Evolutionary conservation across 1,140 invertebrate genomes (phyloP).

Genomic region (Aphelenchoides besseyi): DNA sequence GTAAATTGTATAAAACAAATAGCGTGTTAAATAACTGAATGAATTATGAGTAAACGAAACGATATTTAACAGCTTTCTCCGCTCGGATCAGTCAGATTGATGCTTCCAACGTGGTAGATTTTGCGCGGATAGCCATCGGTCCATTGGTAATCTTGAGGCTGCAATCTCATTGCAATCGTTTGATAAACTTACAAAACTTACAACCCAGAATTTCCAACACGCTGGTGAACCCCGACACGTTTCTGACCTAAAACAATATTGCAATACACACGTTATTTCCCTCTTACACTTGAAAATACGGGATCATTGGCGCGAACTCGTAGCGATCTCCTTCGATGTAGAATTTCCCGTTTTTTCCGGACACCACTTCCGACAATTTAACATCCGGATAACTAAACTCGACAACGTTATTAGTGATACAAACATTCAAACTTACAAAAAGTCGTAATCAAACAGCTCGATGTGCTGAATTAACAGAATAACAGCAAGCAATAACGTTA

Average conservation of each 20-base stretch:
- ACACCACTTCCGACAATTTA: neutral
- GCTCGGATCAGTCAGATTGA: slow-evolving; percentile 3
- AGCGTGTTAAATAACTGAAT: neutral
- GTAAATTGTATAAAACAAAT: neutral
- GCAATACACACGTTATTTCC: too few species aligned
- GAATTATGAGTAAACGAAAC: neutral
- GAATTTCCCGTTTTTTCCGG: neutral
- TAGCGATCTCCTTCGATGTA: slow-evolving; percentile 1
- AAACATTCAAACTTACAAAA: neutral
- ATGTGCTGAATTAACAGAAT: neutral
- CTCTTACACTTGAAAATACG: neutral
- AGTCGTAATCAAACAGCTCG: neutral
- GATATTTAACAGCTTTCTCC: neutral
- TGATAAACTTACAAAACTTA: too few species aligned
- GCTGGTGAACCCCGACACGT: neutral
- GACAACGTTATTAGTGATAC: too few species aligned
- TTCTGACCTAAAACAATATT: neutral
- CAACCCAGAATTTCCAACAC: slow-evolving; percentile 9
- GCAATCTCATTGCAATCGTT: too few species aligned
- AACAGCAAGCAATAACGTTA: too few species aligned
- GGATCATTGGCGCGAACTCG: neutral
- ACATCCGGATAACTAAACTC: neutral
- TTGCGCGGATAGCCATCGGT: neutral
- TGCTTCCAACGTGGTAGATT: neutral
- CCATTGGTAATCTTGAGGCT: too few species aligned